phyloP scores from a whole-genome alignment of 2,113 vertebrate species.

The cattle (Bos taurus) region DNA sequence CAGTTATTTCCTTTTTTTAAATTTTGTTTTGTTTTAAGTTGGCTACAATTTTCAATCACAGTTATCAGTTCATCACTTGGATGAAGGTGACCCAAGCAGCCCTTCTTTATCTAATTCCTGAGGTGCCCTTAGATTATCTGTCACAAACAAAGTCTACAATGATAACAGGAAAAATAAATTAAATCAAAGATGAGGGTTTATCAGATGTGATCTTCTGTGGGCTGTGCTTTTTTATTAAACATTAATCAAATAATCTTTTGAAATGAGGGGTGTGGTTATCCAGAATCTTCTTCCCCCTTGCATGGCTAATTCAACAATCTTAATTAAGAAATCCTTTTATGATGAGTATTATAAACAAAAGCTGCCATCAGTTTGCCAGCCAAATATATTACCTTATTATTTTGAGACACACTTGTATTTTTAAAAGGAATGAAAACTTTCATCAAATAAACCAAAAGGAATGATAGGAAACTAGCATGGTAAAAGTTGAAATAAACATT shows the following conservation, averaged over 20 bases:
- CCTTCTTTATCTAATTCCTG: slow-evolving; percentile 50
- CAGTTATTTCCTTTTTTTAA: slow-evolving; percentile 40
- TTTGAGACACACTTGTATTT: slow-evolving; percentile 30
- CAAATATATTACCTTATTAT: slow-evolving; percentile 8
- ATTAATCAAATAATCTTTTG: slow-evolving; percentile 71
- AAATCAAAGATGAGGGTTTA: slow-evolving; percentile 74
- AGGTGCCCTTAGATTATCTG: slow-evolving; percentile 51
- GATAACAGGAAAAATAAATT: slow-evolving; percentile 75
- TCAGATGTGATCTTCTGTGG: slow-evolving; percentile 71
- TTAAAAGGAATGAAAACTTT: slow-evolving; percentile 15
- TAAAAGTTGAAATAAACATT: slow-evolving; percentile 17
- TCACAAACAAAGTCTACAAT: slow-evolving; percentile 58
- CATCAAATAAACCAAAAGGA: slow-evolving; percentile 8
- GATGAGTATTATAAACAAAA: slow-evolving; percentile 36
- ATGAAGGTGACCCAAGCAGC: slow-evolving; percentile 65
- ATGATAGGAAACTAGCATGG: background rate
- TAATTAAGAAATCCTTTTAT: slow-evolving; percentile 47
- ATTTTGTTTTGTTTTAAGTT: slow-evolving; percentile 65
- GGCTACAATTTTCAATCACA: slow-evolving; percentile 60
- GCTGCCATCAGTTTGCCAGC: background rate
- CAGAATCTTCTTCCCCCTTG: slow-evolving; percentile 41
- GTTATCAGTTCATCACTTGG: slow-evolving; percentile 64
- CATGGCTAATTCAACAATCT: slow-evolving; percentile 20
- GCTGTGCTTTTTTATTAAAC: slow-evolving; percentile 71
- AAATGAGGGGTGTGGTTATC: slow-evolving; percentile 53